Percentiles rank a stretch among this genome's conserved stretches.
These are phyloP conservation scores for Cerastis leucographa DNA, from an alignment of 2,888 invertebrate species.

Conservation along the genomic window DNA sequence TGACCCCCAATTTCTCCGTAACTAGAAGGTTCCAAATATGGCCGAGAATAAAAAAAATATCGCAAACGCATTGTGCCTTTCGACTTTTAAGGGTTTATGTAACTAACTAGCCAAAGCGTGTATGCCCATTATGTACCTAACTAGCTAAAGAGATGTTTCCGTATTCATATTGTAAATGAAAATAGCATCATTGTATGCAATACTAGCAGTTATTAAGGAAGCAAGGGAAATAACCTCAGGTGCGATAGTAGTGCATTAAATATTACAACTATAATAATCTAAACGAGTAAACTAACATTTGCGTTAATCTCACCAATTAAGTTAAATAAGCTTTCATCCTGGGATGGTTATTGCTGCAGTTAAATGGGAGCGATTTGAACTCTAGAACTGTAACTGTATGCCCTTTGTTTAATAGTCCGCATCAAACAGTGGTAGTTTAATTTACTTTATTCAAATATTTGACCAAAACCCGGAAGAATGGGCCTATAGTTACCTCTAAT, in stretches of 20 bases:
- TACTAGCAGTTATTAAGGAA: not conserved
- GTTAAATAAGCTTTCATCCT: constrained; percentile 17
- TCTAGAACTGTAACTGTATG: constrained; percentile 7
- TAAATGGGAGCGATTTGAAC: constrained; percentile 22
- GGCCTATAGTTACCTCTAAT: not conserved
- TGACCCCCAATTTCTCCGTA: no score
- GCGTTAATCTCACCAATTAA: constrained; percentile 36
- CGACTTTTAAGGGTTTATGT: not conserved
- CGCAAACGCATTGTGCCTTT: no score
- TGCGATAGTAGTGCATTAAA: constrained; percentile 17
- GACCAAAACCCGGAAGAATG: not conserved
- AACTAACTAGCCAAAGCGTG: not conserved
- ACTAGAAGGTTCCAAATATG: no score
- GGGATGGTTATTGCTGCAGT: constrained; percentile 20
- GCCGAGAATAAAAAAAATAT: no score
- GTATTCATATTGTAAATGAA: not conserved
- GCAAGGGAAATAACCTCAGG: not conserved
- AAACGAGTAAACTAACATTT: constrained; percentile 17
- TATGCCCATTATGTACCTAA: not conserved
- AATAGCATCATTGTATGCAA: not conserved
- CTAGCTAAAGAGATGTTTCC: no score
- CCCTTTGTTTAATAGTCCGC: constrained; percentile 1
- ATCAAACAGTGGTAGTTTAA: not conserved
- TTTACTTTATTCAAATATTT: not conserved
- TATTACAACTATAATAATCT: constrained; percentile 17